Percentiles rank a stretch among this genome's conserved stretches.
Conservation (phyloP, 2,888 invertebrate genomes). For the Villa cingulata region DNA sequence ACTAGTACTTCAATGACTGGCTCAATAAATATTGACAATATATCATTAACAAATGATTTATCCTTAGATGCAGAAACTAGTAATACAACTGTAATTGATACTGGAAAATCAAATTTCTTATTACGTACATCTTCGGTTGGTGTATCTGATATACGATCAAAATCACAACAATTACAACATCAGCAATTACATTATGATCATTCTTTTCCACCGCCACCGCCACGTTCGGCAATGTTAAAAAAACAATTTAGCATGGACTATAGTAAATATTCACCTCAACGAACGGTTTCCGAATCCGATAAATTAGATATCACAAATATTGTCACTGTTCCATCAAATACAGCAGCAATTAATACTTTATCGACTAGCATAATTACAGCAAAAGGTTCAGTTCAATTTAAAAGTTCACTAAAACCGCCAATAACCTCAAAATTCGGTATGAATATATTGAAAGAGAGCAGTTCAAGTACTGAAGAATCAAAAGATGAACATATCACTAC, state of each 20-base stretch:
- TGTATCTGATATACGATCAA: slow-evolving; percentile 12
- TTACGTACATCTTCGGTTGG: slow-evolving; percentile 30
- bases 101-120: slow-evolving; percentile 24
- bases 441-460: slow-evolving; percentile 34
- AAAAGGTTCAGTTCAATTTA: slow-evolving; percentile 11
- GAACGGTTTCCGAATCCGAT: slow-evolving; percentile 19
- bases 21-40: slow-evolving; percentile 35
- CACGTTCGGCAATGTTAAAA: slow-evolving; percentile 31
- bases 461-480: slow-evolving; percentile 36
- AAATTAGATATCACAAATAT: slow-evolving; percentile 9
- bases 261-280: slow-evolving; percentile 25
- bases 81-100: slow-evolving; percentile 19
- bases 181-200: slow-evolving; percentile 12
- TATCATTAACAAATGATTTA: slow-evolving; percentile 31
- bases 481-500: slow-evolving; percentile 22
- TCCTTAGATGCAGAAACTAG: slow-evolving; percentile 31
- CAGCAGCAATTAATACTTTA: slow-evolving; percentile 3
- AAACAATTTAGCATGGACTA: slow-evolving; percentile 37
- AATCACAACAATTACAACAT: not conserved
- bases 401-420: slow-evolving; percentile 25
- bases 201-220: slow-evolving; percentile 21
- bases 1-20: slow-evolving; percentile 36
- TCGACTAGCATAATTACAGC: not conserved
- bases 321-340: not conserved
- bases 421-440: slow-evolving; percentile 27